A percentile compares a stretch with the other conserved stretches of the same genome.
Evolutionary conservation across 2,888 invertebrate genomes (phyloP).

Genomic region (Cistogaster globosa): DNA sequence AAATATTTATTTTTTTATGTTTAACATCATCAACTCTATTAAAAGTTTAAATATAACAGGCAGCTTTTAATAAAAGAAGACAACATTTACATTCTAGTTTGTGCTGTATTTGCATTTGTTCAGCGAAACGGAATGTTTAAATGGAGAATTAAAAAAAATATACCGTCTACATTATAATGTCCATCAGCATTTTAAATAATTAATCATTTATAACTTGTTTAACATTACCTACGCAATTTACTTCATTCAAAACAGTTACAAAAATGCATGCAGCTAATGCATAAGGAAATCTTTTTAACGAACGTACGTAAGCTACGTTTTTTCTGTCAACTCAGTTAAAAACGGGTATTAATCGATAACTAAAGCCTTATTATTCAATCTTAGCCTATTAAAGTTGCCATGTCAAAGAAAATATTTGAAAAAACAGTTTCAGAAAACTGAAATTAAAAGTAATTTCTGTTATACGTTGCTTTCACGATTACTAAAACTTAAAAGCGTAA

Average conservation of each 20-base stretch:
- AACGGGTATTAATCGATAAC: background rate
- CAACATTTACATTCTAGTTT: background rate
- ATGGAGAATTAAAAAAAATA: background rate
- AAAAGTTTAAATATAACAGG: background rate
- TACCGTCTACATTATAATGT: background rate
- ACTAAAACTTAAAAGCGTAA: no score
- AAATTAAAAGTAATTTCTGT: no score
- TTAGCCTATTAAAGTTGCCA: background rate
- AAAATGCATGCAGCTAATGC: background rate
- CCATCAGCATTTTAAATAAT: constrained; percentile 48
- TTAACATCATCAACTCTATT: background rate
- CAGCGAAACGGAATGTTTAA: background rate
- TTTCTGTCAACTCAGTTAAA: background rate
- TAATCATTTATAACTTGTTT: constrained; percentile 51
- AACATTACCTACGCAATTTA: constrained; percentile 48
- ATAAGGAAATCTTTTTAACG: background rate
- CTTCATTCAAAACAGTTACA: background rate
- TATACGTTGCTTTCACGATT: no score
- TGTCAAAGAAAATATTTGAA: background rate
- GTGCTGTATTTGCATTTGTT: background rate
- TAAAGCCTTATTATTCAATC: background rate
- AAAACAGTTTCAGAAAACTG: no score
- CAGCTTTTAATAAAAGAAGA: background rate
- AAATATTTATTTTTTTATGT: background rate
- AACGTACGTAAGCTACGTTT: background rate